A percentile compares a stretch with the other conserved stretches of the same genome.
Evolutionary conservation across 2,797 vertebrate genomes (phyloP).

Genomic region (Xiphorhynchus erythropygius): DNA sequence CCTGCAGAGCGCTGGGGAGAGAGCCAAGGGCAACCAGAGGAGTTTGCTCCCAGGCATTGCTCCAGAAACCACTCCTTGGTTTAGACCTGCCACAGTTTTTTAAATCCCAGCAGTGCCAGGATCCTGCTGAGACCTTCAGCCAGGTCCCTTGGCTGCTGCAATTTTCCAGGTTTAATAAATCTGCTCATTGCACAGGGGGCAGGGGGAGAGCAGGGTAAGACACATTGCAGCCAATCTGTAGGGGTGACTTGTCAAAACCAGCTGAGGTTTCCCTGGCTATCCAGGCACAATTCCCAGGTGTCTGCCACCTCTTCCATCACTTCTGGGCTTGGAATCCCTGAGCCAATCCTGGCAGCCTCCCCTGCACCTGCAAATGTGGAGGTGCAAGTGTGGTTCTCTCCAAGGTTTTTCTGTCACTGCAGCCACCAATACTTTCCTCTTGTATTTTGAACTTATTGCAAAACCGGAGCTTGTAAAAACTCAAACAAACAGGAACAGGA

Average conservation of each 20-base stretch:
- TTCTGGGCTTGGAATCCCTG: neutral
- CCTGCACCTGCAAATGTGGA: accelerated
- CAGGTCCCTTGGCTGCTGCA: neutral
- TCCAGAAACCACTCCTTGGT: neutral
- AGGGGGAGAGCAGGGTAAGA: neutral
- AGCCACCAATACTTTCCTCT: neutral
- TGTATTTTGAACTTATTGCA: neutral
- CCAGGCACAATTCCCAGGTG: neutral
- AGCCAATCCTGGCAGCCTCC: neutral
- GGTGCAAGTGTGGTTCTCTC: neutral
- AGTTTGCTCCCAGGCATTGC: neutral
- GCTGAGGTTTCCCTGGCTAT: neutral
- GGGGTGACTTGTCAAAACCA: neutral
- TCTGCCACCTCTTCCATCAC: neutral
- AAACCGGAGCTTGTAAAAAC: neutral
- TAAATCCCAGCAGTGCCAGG: neutral
- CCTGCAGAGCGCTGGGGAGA: neutral
- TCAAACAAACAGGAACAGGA: neutral
- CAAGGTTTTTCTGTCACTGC: neutral
- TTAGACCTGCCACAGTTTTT: neutral
- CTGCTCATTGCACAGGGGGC: neutral
- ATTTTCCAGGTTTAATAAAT: constrained; percentile 2
- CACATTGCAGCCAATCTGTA: neutral
- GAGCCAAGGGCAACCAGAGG: neutral
- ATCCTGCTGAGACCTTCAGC: constrained; percentile 1